Conservation (phyloP, 2,888 invertebrate species). For the Cetonia aurata region DNA sequence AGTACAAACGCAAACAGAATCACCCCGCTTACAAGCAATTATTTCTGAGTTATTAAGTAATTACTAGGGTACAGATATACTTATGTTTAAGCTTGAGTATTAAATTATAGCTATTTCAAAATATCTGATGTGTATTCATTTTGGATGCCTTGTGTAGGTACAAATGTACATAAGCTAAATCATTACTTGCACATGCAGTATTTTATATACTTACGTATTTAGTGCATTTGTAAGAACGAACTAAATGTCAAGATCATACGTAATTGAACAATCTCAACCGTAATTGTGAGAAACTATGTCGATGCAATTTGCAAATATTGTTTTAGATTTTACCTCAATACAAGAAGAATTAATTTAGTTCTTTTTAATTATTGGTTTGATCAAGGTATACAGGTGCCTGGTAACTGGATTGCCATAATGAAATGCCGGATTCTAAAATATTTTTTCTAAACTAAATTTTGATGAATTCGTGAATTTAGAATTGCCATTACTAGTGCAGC, state of each 20-base stretch:
- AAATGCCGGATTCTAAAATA: no score
- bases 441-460: no score
- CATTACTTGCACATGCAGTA: neutral
- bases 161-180: conserved; percentile 1
- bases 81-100: neutral
- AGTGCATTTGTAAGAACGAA: neutral
- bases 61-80: neutral
- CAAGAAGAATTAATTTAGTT: no score
- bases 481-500: no score
- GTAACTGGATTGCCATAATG: no score
- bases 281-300: neutral
- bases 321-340: no score
- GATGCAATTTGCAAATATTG: no score
- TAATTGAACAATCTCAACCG: conserved; percentile 3
- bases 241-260: conserved; percentile 11
- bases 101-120: neutral
- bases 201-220: neutral
- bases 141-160: neutral
- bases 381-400: no score
- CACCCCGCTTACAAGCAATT: conserved; percentile 7
- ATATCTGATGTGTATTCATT: neutral
- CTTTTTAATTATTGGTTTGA: no score
- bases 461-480: no score
- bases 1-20: conserved; percentile 12
- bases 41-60: neutral